These are phyloP conservation scores for Eclectus roratus DNA, from an alignment of 2,113 vertebrate species.

Conservation along the genomic window DNA sequence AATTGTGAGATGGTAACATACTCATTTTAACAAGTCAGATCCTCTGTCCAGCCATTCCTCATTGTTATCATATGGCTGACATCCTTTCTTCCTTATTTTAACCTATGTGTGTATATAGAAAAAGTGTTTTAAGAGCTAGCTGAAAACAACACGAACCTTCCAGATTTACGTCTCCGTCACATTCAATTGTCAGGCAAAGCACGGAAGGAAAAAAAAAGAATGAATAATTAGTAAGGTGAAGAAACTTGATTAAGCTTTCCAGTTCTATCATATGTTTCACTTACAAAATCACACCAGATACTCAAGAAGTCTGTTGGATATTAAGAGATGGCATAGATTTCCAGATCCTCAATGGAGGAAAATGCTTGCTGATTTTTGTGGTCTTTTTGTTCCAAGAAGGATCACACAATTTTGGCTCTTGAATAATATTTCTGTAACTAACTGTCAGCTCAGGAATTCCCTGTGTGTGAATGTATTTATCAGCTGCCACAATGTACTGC, in stretches of 20 bases:
- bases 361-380: constrained; percentile 37
- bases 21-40: neutral
- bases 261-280: constrained; percentile 32
- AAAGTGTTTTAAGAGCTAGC: neutral
- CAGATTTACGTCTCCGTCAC: neutral
- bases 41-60: neutral
- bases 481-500: neutral
- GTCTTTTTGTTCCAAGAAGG: constrained; percentile 28
- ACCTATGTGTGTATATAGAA: neutral
- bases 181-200: neutral
- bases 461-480: neutral
- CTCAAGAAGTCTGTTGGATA: neutral
- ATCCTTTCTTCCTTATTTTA: constrained; percentile 9
- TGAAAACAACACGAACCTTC: neutral
- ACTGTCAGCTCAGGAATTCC: neutral
- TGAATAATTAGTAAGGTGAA: constrained; percentile 32
- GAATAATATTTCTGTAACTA: constrained; percentile 25
- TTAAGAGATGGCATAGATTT: constrained; percentile 23
- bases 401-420: constrained; percentile 37
- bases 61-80: neutral
- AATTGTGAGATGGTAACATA: neutral
- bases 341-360: neutral
- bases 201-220: neutral
- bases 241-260: constrained; percentile 39
- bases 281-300: constrained; percentile 24